phyloP scores from a whole-genome alignment of 1,140 invertebrate species.

The Coelopa frigida region DNA sequence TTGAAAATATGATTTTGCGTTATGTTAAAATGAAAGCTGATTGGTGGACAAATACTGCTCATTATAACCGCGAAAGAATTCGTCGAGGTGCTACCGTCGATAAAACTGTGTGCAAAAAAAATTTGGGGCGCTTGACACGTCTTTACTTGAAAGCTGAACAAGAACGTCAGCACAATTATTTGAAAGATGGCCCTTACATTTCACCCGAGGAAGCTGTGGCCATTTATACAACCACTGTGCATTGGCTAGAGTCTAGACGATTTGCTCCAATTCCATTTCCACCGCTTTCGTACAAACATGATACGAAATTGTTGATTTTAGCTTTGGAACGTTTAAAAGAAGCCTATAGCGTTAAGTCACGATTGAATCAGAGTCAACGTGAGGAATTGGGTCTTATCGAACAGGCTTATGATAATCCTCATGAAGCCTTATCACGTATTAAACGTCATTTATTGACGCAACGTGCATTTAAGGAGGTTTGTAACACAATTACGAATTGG shows the following conservation, averaged over 20 bases:
- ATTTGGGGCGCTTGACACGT: conserved; percentile 91
- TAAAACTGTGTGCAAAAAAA: conserved; percentile 99
- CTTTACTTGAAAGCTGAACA: conserved; percentile 98
- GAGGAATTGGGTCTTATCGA: conserved; percentile 98
- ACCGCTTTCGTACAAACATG: conserved; percentile 97
- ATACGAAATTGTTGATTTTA: conserved; percentile 96
- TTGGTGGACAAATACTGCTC: conserved; percentile 99
- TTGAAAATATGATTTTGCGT: conserved; percentile 99
- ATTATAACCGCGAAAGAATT: conserved; percentile 97
- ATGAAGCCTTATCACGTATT: conserved; percentile 96
- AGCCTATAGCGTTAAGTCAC: conserved; percentile 98
- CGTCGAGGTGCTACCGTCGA: conserved; percentile 91
- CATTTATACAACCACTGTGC: conserved; percentile 98
- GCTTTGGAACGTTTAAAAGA: conserved; percentile 96
- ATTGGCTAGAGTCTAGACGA: conserved; percentile 96
- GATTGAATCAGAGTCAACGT: conserved; percentile 96
- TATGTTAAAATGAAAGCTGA: conserved; percentile 99
- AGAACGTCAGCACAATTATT: conserved; percentile 97
- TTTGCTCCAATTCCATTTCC: conserved; percentile 99
- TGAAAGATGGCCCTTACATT: conserved; percentile 99
- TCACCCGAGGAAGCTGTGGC: conserved; percentile 99
- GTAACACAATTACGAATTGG: not conserved
- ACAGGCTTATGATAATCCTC: conserved; percentile 99
- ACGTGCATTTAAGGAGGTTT: conserved; percentile 94
- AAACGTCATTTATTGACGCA: conserved; percentile 98